Base-by-base conservation (phyloP, 2,797 vertebrate genomes). In the Coendou prehensilis region DNA sequence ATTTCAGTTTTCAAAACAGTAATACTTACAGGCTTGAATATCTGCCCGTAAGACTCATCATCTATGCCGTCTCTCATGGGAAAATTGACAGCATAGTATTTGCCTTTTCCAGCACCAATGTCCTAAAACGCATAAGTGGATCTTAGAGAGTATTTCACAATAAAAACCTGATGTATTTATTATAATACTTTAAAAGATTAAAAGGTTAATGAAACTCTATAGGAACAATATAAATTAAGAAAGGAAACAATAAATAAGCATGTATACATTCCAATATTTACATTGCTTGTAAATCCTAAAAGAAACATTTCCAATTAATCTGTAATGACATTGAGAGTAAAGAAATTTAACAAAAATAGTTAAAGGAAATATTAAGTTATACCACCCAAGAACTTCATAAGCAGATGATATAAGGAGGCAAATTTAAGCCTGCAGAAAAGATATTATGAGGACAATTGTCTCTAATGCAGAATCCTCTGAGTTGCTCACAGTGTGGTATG, bases 61-160 rank as follows among this genome's bases (percentile, higher is more conserved):
- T 99, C 99, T 91, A 99, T 99, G 89, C 99, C 99, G 93, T 99
- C 99, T 94, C 99, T 99, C 98, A 99, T 99, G 56, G 99, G 99
- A 98, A 99, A 99, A 97, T 99, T 99, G 94, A 99, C 99, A 63
- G 99, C 99, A 57, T 99, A 99, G 96, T 99, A 99, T 98, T 99
- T 99, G 93, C 99, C 99, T 98, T 99, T 99, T 97, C 99, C 99
- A 82, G 99, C 99, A 97, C 99, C 99, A 73, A 99, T 99, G 97
- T 99, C 99, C 99, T 99, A 78, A 14, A 96, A 93, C 22, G 97
- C 69, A 97, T 0, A 93, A 80, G 57, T 0, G 89, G 33, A 45
- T 22, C 28, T 96, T 76, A 92, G 45, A 71, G 22, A 80, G 28
- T 71, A 54, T 73, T 91, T 90, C 1, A 45, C 7, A 78, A 80